Evolutionary conservation across 2,797 vertebrate species (phyloP).

Genomic region (Smutsia temminckii): DNA sequence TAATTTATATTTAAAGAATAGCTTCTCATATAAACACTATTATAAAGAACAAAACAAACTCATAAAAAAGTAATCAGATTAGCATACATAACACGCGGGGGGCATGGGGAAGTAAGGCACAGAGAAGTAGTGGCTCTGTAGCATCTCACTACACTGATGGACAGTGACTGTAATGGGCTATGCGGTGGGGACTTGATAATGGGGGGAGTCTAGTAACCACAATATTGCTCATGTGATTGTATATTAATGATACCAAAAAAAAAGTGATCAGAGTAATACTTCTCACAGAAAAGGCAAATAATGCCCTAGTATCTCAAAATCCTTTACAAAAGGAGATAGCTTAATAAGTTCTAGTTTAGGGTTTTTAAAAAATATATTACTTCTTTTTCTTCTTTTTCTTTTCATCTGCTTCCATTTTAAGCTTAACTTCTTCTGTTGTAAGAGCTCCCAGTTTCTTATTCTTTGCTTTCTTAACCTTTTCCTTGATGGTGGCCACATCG

Average conservation of each 20-base stretch:
- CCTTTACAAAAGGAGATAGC: constrained; percentile 75
- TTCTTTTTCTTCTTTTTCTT: constrained; percentile 90
- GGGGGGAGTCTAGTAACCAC: too few relatives aligned
- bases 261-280: background rate
- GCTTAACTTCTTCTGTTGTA: constrained; percentile 85
- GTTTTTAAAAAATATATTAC: constrained; percentile 30
- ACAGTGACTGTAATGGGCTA: too few relatives aligned
- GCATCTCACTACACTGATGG: too few relatives aligned
- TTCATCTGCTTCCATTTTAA: constrained; percentile 81
- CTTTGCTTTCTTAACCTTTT: constrained; percentile 95
- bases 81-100: too few relatives aligned
- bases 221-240: too few relatives aligned
- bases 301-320: constrained; percentile 44
- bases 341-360: background rate
- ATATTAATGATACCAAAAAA: background rate
- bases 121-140: too few relatives aligned
- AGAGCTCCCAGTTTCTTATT: constrained; percentile 95
- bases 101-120: too few relatives aligned
- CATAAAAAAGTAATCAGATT: background rate
- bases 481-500: constrained; percentile 94
- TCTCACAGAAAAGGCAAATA: constrained; percentile 34
- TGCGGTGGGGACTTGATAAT: too few relatives aligned
- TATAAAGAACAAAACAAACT: constrained; percentile 4
- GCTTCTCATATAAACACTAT: background rate
- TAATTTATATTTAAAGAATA: constrained; percentile 22